phyloP scores from a whole-genome alignment of 1,140 invertebrate genomes.

The Drosophila sp. region DNA sequence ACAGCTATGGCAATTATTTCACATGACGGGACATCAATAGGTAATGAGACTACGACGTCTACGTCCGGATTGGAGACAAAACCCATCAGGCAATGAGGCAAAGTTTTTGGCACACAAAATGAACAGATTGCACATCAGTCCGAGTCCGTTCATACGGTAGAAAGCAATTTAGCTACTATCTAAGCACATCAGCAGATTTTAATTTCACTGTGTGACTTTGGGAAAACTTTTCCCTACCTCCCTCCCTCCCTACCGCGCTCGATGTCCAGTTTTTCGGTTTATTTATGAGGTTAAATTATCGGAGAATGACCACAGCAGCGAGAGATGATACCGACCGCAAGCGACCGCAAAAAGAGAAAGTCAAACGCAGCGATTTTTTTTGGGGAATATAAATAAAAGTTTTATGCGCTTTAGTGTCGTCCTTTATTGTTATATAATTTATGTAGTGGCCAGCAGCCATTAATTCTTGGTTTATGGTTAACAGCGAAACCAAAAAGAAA shows the following conservation, averaged over 20 bases:
- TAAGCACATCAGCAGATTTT: slow-evolving; percentile 53
- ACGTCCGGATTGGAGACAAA: slow-evolving; percentile 25
- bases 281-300: slow-evolving; percentile 71
- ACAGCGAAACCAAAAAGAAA: slow-evolving; percentile 28
- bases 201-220: slow-evolving; percentile 51
- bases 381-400: slow-evolving; percentile 57
- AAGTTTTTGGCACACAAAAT: slow-evolving; percentile 45
- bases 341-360: slow-evolving; percentile 30
- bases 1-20: slow-evolving; percentile 74
- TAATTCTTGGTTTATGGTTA: slow-evolving; percentile 67
- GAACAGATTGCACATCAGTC: slow-evolving; percentile 57
- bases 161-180: slow-evolving; percentile 32
- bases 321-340: neutral
- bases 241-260: too few relatives aligned
- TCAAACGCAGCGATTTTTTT: slow-evolving; percentile 68
- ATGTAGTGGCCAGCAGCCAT: slow-evolving; percentile 57
- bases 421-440: slow-evolving; percentile 71
- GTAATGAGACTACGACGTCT: slow-evolving; percentile 49
- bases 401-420: slow-evolving; percentile 58
- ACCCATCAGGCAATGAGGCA: slow-evolving; percentile 20
- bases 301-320: slow-evolving; percentile 18
- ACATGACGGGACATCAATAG: slow-evolving; percentile 74
- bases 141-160: neutral
- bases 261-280: slow-evolving; percentile 31
- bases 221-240: slow-evolving; percentile 3